Evolutionary conservation across 2,888 invertebrate species (phyloP).

Genomic region (Allacma fusca): DNA sequence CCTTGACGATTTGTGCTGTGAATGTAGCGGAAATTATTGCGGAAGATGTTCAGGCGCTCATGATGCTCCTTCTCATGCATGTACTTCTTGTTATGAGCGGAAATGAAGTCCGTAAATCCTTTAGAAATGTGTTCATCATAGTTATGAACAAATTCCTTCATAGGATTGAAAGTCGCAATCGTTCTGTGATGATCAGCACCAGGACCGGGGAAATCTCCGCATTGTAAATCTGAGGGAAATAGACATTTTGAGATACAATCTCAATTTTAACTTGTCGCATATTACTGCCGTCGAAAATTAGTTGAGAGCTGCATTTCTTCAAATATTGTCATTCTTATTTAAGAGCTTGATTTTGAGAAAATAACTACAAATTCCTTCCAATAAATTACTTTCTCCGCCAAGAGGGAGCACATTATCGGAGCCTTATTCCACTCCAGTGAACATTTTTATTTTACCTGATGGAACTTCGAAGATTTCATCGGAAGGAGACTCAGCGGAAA

Average conservation of each 20-base stretch:
- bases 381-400: no score
- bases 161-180: constrained; percentile 89
- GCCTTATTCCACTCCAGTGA: no score
- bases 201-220: constrained; percentile 86
- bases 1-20: constrained; percentile 82
- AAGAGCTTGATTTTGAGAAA: not conserved
- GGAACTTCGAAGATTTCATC: constrained; percentile 75
- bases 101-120: constrained; percentile 79
- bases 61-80: constrained; percentile 72
- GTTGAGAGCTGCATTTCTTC: no score
- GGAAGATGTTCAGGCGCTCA: constrained; percentile 74
- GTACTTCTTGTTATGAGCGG: constrained; percentile 77
- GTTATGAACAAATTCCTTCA: constrained; percentile 85
- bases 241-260: no score
- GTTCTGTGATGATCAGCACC: constrained; percentile 71
- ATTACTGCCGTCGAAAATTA: no score
- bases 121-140: constrained; percentile 75
- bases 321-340: no score
- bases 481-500: constrained; percentile 72
- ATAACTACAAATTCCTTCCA: not conserved
- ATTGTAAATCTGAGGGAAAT: constrained; percentile 73
- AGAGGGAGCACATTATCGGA: no score
- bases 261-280: no score
- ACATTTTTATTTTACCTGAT: constrained; percentile 66
- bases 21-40: constrained; percentile 82